Conservation (phyloP, 2,113 vertebrate species). For the Protobothrops mucrosquamatus region DNA sequence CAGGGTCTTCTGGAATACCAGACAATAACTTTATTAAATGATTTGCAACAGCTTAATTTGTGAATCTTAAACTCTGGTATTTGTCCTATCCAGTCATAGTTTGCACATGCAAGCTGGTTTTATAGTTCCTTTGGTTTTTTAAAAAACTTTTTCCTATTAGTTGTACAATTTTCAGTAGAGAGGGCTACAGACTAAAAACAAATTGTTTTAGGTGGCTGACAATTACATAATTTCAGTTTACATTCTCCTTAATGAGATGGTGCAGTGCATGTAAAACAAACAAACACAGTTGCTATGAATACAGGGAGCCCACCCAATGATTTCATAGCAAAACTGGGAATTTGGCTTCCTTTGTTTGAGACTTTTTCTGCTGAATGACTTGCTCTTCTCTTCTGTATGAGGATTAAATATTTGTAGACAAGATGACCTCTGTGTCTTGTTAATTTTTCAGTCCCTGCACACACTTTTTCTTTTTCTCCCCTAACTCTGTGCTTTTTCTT, state of each 20-base stretch:
- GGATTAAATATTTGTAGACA: accelerated
- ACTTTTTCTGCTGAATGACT: not conserved
- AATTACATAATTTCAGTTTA: not conserved
- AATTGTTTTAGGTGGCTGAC: not conserved
- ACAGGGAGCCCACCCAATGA: constrained; percentile 2
- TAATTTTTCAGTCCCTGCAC: not conserved
- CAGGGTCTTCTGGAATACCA: not conserved
- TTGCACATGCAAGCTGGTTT: not conserved
- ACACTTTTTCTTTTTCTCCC: accelerated
- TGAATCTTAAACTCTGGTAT: not conserved
- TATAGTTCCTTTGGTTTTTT: not conserved
- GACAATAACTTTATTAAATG: not conserved
- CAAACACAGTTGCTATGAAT: not conserved
- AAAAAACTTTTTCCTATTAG: not conserved
- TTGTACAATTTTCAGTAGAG: too few relatives aligned
- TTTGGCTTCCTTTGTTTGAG: not conserved
- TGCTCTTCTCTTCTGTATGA: not conserved
- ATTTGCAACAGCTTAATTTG: not conserved
- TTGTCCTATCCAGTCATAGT: not conserved
- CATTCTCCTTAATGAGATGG: not conserved
- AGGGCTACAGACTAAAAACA: not conserved
- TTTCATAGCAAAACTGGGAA: not conserved
- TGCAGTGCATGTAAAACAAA: not conserved
- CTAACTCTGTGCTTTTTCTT: not conserved
- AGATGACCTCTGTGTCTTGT: not conserved